Conservation (phyloP, 2,888 invertebrate genomes). For the Alentia gelatinosa region DNA sequence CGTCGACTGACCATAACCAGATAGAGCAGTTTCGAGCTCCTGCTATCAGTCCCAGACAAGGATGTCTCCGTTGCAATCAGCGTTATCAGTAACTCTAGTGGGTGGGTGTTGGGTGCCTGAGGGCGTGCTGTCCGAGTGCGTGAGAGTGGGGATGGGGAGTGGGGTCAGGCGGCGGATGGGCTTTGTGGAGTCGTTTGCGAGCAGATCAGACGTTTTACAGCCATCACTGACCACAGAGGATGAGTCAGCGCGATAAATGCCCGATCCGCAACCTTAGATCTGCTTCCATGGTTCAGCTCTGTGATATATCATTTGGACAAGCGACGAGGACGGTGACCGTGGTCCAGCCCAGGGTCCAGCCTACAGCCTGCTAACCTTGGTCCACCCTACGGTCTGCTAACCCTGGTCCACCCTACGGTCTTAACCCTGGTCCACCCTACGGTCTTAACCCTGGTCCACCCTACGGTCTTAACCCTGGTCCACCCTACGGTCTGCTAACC, state of each 20-base stretch:
- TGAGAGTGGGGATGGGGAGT: not conserved
- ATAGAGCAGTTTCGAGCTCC: not conserved
- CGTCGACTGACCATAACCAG: conserved; percentile 1
- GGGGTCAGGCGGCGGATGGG: not conserved
- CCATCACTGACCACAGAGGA: not conserved
- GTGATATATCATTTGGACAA: not conserved
- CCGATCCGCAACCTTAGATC: not conserved
- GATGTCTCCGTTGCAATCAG: conserved; percentile 5
- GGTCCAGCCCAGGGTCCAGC: no score
- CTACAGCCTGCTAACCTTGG: not conserved
- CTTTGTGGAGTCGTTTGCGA: not conserved
- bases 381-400: not conserved
- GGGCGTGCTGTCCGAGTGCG: not conserved
- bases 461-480: no score
- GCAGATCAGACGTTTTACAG: not conserved
- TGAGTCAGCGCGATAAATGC: not conserved
- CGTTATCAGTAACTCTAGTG: not conserved
- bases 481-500: no score
- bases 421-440: no score
- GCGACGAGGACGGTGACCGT: not conserved
- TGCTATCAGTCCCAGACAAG: not conserved
- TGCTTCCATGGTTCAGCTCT: not conserved
- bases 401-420: not conserved
- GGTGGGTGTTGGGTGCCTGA: not conserved
- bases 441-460: no score